Percentiles rank a stretch among this genome's conserved stretches.
phyloP scores from a whole-genome alignment of 2,888 invertebrate species.

The Monoplex corrugatus region DNA sequence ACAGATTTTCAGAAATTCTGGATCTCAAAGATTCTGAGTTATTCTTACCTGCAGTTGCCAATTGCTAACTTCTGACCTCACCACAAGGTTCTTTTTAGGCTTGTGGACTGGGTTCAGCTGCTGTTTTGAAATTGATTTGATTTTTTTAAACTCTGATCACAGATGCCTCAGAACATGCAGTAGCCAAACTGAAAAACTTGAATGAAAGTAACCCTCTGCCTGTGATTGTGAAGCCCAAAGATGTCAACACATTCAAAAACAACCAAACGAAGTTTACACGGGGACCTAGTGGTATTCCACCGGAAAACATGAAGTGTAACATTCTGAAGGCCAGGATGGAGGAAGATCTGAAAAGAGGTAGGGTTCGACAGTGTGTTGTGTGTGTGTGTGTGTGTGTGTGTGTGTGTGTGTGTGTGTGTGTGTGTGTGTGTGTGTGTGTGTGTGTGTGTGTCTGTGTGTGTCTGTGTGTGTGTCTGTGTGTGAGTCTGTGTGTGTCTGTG shows the following conservation, averaged over 20 bases:
- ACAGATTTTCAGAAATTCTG: too few species aligned
- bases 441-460: too few species aligned
- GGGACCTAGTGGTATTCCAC: constrained; percentile 87
- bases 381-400: not conserved
- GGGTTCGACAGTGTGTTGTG: too few species aligned
- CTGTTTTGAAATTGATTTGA: too few species aligned
- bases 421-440: too few species aligned
- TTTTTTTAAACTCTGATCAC: too few species aligned
- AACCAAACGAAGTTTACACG: constrained; percentile 82
- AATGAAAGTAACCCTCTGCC: constrained; percentile 70
- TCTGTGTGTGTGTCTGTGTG: not conserved
- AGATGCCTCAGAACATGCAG: constrained; percentile 80
- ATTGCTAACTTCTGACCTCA: too few species aligned
- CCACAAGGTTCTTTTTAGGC: not conserved
- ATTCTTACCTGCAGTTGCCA: too few species aligned
- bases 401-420: not conserved
- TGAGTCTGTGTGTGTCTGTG: not conserved
- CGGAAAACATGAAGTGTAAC: constrained; percentile 96
- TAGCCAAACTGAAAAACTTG: constrained; percentile 80
- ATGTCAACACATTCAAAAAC: constrained; percentile 82
- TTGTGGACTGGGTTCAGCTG: too few species aligned
- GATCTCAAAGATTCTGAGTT: too few species aligned
- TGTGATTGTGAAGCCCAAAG: constrained; percentile 63
- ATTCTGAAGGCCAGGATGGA: constrained; percentile 92
- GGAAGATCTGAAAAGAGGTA: constrained; percentile 84